Percentiles rank a stretch among this genome's conserved stretches.
Conservation (phyloP, 1,140 invertebrate species). For the Drosophila punjabiensis region DNA sequence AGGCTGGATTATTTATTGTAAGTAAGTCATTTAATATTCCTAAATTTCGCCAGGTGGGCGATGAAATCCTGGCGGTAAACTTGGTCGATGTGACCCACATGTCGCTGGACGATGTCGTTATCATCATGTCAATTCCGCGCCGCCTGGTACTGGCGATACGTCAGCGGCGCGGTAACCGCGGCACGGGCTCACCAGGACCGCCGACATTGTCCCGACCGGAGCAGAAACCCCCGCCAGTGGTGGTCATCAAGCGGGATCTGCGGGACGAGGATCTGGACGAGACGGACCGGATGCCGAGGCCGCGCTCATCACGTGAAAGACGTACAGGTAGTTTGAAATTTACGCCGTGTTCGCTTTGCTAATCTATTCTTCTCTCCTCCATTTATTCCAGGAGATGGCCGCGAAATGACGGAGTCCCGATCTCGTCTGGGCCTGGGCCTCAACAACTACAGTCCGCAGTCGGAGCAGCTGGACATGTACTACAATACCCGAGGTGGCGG, state of each 20-base stretch:
- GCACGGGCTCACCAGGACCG: constrained; percentile 88
- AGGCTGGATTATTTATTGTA: rapidly evolving
- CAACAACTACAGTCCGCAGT: constrained; percentile 88
- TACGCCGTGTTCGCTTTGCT: constrained; percentile 70
- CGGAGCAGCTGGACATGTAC: constrained; percentile 92
- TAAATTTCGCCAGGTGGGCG: constrained; percentile 91
- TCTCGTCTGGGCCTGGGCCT: constrained; percentile 90
- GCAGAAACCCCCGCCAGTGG: constrained; percentile 95
- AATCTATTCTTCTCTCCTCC: constrained; percentile 42
- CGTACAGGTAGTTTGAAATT: constrained; percentile 86
- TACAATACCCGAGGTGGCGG: constrained; percentile 90
- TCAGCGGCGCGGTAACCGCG: constrained; percentile 89
- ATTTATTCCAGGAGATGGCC: constrained; percentile 87
- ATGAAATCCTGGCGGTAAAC: constrained; percentile 99
- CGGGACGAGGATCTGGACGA: constrained; percentile 92
- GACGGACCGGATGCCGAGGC: constrained; percentile 85
- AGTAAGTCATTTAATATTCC: not conserved
- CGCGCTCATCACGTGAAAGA: constrained; percentile 86
- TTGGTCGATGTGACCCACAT: constrained; percentile 98
- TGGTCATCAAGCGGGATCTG: constrained; percentile 96
- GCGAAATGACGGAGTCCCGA: constrained; percentile 91
- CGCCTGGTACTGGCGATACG: constrained; percentile 96
- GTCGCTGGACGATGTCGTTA: constrained; percentile 99
- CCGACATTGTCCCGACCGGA: constrained; percentile 88
- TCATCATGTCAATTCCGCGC: constrained; percentile 99